Evolutionary conservation across 2,888 invertebrate genomes (phyloP), one percentile per base, ranked within the genome.

Genomic region (Anticlea derivata): DNA sequence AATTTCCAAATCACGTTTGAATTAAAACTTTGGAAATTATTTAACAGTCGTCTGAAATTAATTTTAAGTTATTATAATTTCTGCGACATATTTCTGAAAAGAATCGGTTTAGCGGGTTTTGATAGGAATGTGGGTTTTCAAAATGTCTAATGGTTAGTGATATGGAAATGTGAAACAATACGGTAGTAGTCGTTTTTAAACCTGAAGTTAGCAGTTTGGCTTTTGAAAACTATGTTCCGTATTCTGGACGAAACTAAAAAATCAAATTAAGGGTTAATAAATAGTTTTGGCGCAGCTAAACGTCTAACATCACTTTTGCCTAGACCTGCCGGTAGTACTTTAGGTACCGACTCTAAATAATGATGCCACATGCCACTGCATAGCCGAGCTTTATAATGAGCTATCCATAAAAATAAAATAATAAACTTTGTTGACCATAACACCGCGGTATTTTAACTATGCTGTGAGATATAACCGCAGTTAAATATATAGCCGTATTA

Each of bases 1-100:
- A 48, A 53, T 53, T 53, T 53, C n/a, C n/a, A 53, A 53, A 53
- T 49, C 44, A 39, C 37, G 47, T 44, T 52, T 48, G 33, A 48
- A 39, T 48, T 43, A 43, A 52, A 47, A 43, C 43, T 52, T 37
- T 37, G 30, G 7, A 40, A 27, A 46, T 40, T 40, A 39, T 45
- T 45, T 39, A 22, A 12, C 35, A 35, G 13, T 10, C 41, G 5
- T 23, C 33, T 6, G 12, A 22, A 40, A 48, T 29, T 47, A 39
- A 30, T 39, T 41, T 8, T 10, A 24, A 24, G 30, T 44, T 44
- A 12, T 46, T 44, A n/a, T 17, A 33, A 39, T 17, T 40, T 29
- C 8, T n/a, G 8, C 7, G 35, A 12, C 34, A 10, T n/a, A 11
- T 22, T 40, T 31, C 13, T 37, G 8, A 0, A 24, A 0, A 11